Base-by-base conservation (phyloP, 2,797 vertebrate genomes). In the Odontamblyopus lacepedii region DNA sequence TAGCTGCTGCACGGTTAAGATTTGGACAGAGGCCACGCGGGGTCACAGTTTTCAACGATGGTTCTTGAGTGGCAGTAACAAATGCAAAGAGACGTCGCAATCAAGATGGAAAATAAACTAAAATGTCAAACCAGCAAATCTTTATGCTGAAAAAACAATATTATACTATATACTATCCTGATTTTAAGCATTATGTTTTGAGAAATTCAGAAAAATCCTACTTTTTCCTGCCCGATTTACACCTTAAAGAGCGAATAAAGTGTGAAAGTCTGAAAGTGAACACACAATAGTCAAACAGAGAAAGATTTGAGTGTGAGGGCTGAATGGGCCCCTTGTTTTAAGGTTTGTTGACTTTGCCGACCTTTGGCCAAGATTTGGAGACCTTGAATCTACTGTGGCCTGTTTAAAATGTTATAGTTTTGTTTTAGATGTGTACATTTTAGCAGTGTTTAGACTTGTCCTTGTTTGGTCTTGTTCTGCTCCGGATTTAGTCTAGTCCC, bases 251-350 rank as follows among this genome's bases (percentile, higher is more conserved):
- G 26, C 57, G 15, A 27, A 57, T 26, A 13, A 27, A 53, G 51
- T 53, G 1, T 53, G 51, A 53, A 23, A 51, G 50, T 51, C 0
- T n/a, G 51, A 53, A 23, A 27, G 27, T 60, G 27, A 60, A 29
- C 8, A 12, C 23, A 57, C 55, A 57, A 26, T 11, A 12, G 56
- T 26, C 56, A 26, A 59, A 59, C 57, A 29, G 26, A 59, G 27
- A 59, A 15, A 13, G 56, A 59, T 59, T 16, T 35, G n/a, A 62
- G 29, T 19, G 30, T 18, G 35, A 38, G 61, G 18, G n/a, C 61
- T 63, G 32, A n/a, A 63, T 63, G 61, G 30, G 18, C 5, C 16
- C 61, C 61, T 63, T 63, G 61, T 63, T 63, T 63, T 9, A 35
- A 8, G 11, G 61, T 62, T 35, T 62, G 60, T 38, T 63, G 61